Conservation (phyloP, 2,797 vertebrate genomes). For the Buphagus erythrorhynchus region DNA sequence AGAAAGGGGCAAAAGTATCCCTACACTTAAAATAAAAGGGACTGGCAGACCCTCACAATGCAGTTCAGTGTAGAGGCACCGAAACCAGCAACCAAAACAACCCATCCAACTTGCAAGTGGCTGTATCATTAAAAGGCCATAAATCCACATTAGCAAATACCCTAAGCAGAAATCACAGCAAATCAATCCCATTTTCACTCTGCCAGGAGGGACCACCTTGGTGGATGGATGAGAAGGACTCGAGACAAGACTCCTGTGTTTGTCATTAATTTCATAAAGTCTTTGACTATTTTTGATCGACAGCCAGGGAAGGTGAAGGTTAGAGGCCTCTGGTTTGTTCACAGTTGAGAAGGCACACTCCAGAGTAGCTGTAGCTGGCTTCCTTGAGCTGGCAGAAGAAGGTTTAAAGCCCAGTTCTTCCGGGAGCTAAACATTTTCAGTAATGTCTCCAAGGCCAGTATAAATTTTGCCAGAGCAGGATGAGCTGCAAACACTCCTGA, state of each 20-base stretch:
- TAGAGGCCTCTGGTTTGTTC: background rate
- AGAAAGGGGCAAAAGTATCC: background rate
- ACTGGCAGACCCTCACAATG: fast-evolving
- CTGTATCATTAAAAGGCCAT: background rate
- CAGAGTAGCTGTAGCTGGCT: background rate
- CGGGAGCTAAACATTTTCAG: background rate
- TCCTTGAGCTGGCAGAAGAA: background rate
- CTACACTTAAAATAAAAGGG: background rate
- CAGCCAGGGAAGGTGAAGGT: background rate
- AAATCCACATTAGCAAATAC: background rate
- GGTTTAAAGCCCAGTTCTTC: background rate
- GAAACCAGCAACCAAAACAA: background rate
- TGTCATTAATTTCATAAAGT: background rate
- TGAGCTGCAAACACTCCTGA: background rate
- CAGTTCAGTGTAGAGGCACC: background rate
- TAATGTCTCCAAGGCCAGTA: background rate
- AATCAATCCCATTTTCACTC: background rate
- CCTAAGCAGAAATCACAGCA: background rate
- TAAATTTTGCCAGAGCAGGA: background rate
- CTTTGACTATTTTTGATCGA: background rate
- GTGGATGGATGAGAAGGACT: background rate
- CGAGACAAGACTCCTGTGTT: background rate
- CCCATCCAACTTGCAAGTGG: background rate
- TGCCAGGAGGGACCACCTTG: background rate
- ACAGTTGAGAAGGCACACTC: fast-evolving